Conservation (phyloP, 1,140 invertebrate species). For the Dendroctonus valens region DNA sequence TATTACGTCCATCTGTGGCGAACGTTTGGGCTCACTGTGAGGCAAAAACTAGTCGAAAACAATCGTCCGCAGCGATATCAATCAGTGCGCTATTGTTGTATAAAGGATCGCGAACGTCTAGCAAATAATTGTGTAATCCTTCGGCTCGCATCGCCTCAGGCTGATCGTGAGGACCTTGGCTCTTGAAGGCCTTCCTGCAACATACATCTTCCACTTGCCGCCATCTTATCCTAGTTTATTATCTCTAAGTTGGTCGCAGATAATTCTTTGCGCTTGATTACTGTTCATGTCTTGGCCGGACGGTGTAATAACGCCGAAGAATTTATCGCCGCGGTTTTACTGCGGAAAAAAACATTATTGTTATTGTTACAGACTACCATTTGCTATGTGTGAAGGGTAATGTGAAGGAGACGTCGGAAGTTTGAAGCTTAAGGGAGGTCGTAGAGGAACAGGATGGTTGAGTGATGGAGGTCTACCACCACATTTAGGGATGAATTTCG, state of each 20-base stretch:
- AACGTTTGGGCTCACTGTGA: too few relatives aligned
- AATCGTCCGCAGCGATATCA: not conserved
- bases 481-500: too few relatives aligned
- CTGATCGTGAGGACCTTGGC: slow-evolving; percentile 39
- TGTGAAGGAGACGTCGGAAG: too few relatives aligned
- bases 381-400: too few relatives aligned
- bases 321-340: slow-evolving; percentile 9
- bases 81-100: slow-evolving; percentile 4
- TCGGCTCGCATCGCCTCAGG: slow-evolving; percentile 26
- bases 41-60: too few relatives aligned
- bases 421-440: too few relatives aligned
- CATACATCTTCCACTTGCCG: slow-evolving; percentile 38
- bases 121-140: slow-evolving; percentile 25
- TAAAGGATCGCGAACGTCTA: not conserved
- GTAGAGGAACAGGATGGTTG: too few relatives aligned
- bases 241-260: slow-evolving; percentile 18
- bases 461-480: too few relatives aligned
- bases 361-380: not conserved
- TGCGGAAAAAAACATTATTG: slow-evolving; percentile 10
- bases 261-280: slow-evolving; percentile 19
- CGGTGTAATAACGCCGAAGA: slow-evolving; percentile 13
- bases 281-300: slow-evolving; percentile 12
- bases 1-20: slow-evolving; percentile 31
- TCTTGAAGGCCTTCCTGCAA: slow-evolving; percentile 39
- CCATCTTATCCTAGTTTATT: slow-evolving; percentile 31